These are phyloP conservation scores for Stenodera caucasica DNA, from an alignment of 2,888 invertebrate species.

Conservation along the genomic window DNA sequence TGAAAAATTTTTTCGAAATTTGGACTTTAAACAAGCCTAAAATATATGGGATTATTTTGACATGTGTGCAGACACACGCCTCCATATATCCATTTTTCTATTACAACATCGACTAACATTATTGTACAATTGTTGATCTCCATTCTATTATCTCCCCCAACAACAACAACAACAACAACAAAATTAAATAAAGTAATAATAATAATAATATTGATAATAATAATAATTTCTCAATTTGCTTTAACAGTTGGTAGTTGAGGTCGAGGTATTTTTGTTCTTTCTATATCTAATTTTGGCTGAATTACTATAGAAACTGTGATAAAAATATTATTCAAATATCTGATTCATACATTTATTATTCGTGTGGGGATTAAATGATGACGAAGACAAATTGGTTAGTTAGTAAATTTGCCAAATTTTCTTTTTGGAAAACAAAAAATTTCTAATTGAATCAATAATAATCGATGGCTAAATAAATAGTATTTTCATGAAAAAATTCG, in stretches of 20 bases:
- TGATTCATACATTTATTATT: slow-evolving; percentile 4
- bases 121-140: not conserved
- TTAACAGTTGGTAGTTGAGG: not conserved
- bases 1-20: slow-evolving; percentile 10
- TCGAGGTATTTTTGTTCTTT: not conserved
- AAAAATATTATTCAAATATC: slow-evolving; percentile 1
- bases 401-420: slow-evolving; percentile 14
- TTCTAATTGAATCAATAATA: no score
- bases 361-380: slow-evolving; percentile 11
- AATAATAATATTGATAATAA: not conserved
- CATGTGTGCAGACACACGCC: not conserved
- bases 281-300: not conserved
- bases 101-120: not conserved
- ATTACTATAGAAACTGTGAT: not conserved
- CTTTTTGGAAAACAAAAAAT: not conserved
- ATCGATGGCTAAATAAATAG: no score
- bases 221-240: not conserved
- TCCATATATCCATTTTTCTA: not conserved
- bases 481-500: no score
- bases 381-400: slow-evolving; percentile 13
- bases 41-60: slow-evolving; percentile 6
- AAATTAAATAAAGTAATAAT: not conserved
- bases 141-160: not conserved
- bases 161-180: not conserved
- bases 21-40: slow-evolving; percentile 1